Evolutionary conservation across 2,888 invertebrate species (phyloP).

Genomic region (Schizaphis graminum): DNA sequence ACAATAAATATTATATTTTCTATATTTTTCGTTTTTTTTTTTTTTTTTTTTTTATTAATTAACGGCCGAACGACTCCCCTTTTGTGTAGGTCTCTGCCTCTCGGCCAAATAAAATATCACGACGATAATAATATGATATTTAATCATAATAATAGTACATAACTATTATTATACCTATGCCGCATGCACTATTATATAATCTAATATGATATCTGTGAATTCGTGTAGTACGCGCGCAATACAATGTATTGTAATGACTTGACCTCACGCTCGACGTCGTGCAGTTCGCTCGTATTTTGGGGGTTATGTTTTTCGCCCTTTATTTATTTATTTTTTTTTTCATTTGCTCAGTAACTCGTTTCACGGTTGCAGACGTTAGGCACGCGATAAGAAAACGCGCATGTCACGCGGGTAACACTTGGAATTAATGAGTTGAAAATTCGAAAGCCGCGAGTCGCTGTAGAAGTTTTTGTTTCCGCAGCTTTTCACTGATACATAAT

Average conservation of each 20-base stretch:
- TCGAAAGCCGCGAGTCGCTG: background rate
- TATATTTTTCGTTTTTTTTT: background rate
- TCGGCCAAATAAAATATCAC: background rate
- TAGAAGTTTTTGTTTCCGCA: background rate
- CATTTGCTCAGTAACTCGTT: background rate
- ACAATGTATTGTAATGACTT: slow-evolving; percentile 30
- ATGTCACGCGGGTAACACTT: background rate
- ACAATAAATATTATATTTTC: background rate
- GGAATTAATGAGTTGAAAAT: background rate
- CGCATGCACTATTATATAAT: slow-evolving; percentile 8
- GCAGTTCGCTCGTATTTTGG: slow-evolving; percentile 30
- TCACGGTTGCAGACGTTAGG: background rate
- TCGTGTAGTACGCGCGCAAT: background rate
- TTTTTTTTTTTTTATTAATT: slow-evolving; percentile 43
- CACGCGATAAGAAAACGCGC: slow-evolving; percentile 43
- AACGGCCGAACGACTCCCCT: background rate
- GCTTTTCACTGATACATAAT: background rate
- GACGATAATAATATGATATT: background rate
- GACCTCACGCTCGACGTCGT: slow-evolving; percentile 49
- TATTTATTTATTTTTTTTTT: background rate
- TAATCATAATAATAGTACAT: background rate
- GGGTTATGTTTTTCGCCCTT: background rate
- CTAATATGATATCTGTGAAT: slow-evolving; percentile 7
- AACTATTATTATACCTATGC: background rate
- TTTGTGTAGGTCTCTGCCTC: background rate